Evolutionary conservation across 1,140 invertebrate species (phyloP).

Genomic region (Hestina assimilis): DNA sequence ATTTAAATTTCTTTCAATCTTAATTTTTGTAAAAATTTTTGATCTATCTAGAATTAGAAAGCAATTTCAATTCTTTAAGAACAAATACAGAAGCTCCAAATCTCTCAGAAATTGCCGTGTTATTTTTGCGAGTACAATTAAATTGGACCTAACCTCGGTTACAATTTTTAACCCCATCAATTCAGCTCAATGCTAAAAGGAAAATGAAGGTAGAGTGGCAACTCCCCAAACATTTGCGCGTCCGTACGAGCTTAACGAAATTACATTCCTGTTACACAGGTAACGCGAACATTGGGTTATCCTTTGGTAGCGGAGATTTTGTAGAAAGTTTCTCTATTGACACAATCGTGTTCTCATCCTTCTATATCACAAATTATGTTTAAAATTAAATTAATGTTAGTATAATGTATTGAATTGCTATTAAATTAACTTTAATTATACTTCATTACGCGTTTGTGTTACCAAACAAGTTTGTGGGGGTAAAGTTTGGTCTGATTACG

Average conservation of each 20-base stretch:
- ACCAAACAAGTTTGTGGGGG: slow-evolving; percentile 5
- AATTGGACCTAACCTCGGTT: slow-evolving; percentile 17
- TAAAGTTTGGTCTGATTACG: slow-evolving; percentile 8
- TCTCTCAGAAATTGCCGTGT: no score
- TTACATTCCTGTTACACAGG: slow-evolving; percentile 29
- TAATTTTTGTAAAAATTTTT: no score
- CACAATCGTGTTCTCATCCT: slow-evolving; percentile 4
- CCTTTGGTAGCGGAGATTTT: slow-evolving; percentile 14
- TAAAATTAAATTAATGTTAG: slow-evolving; percentile 18
- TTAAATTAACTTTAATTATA: no score
- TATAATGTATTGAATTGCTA: no score
- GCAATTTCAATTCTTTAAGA: no score
- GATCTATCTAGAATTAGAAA: no score
- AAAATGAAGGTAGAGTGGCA: slow-evolving; percentile 31
- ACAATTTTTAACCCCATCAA: slow-evolving; percentile 30
- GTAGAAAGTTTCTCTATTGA: slow-evolving; percentile 11
- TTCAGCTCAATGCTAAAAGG: slow-evolving; percentile 23
- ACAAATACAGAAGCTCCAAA: no score
- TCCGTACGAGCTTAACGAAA: slow-evolving; percentile 32
- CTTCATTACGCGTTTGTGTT: no score
- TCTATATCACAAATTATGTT: slow-evolving; percentile 8
- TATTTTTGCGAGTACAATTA: no score
- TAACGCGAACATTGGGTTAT: slow-evolving; percentile 5
- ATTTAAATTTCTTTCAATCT: no score
- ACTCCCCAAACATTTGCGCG: slow-evolving; percentile 32